phyloP scores from a whole-genome alignment of 2,113 vertebrate genomes.

The Equus quagga region DNA sequence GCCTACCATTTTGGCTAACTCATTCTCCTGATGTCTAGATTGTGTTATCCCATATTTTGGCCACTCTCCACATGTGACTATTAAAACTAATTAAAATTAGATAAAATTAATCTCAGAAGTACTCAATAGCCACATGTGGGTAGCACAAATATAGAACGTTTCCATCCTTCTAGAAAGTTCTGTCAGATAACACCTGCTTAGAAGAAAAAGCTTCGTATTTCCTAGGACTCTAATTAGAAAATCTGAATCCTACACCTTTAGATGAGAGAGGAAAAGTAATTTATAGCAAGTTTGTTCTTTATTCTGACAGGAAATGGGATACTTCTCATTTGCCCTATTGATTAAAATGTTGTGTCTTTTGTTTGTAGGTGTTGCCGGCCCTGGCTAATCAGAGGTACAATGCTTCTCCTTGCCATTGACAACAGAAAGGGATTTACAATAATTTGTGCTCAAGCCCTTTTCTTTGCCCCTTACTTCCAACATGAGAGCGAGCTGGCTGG shows the following conservation, averaged over 20 bases:
- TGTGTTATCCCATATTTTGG: background rate
- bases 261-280: background rate
- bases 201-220: background rate
- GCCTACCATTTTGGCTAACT: background rate
- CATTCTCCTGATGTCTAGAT: background rate
- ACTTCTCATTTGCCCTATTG: background rate
- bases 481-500: background rate
- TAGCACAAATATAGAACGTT: background rate
- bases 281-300: background rate
- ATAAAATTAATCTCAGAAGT: slow-evolving; percentile 40
- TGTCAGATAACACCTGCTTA: background rate
- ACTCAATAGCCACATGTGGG: background rate
- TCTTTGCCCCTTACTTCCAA: background rate
- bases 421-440: background rate
- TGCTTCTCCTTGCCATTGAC: background rate
- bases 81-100: background rate
- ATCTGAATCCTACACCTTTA: background rate
- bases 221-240: background rate
- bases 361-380: background rate
- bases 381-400: background rate
- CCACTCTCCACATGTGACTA: background rate
- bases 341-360: background rate
- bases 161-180: background rate
- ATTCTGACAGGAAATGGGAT: background rate
- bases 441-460: background rate